Percentiles rank a stretch among this genome's conserved stretches.
phyloP scores from a whole-genome alignment of 1,140 invertebrate genomes.

The Hyphantria cunea region DNA sequence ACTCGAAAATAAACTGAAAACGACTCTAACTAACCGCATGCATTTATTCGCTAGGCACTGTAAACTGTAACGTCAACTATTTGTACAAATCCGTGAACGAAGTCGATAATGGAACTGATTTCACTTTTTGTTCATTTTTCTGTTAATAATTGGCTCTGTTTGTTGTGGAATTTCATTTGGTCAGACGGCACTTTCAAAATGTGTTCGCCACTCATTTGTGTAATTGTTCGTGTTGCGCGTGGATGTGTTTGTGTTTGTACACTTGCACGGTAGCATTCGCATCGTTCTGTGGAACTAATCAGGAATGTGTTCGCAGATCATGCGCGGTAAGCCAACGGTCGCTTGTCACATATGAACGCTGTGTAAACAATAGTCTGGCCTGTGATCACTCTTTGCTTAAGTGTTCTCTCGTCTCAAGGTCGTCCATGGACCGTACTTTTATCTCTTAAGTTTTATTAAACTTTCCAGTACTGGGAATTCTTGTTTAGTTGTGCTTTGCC shows the following conservation, averaged over 20 bases:
- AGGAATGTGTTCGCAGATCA: conserved; percentile 68
- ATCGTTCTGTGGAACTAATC: conserved; percentile 52
- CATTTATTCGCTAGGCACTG: conserved; percentile 43
- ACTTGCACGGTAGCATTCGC: conserved; percentile 24
- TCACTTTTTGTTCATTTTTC: conserved; percentile 52
- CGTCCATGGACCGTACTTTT: conserved; percentile 27
- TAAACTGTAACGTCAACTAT: conserved; percentile 43
- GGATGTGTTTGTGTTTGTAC: conserved; percentile 34
- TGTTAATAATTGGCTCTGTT: conserved; percentile 41
- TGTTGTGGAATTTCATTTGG: conserved; percentile 36
- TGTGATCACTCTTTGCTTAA: conserved; percentile 52
- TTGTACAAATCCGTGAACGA: conserved; percentile 46
- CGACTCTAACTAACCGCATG: conserved; percentile 38
- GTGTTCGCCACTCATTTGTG: conserved; percentile 32
- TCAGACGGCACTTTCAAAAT: conserved; percentile 36
- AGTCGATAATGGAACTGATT: conserved; percentile 42
- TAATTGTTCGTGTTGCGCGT: conserved; percentile 44
- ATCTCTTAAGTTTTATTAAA: too few species aligned
- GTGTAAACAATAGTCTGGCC: too few species aligned
- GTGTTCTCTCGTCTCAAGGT: conserved; percentile 53
- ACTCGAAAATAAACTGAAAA: conserved; percentile 46
- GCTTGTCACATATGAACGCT: conserved; percentile 40
- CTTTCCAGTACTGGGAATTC: too few species aligned
- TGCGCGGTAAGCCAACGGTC: conserved; percentile 41
- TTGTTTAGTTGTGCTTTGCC: too few species aligned